phyloP scores from a whole-genome alignment of 2,113 vertebrate species.

The Forbesichthys papilliferus region DNA sequence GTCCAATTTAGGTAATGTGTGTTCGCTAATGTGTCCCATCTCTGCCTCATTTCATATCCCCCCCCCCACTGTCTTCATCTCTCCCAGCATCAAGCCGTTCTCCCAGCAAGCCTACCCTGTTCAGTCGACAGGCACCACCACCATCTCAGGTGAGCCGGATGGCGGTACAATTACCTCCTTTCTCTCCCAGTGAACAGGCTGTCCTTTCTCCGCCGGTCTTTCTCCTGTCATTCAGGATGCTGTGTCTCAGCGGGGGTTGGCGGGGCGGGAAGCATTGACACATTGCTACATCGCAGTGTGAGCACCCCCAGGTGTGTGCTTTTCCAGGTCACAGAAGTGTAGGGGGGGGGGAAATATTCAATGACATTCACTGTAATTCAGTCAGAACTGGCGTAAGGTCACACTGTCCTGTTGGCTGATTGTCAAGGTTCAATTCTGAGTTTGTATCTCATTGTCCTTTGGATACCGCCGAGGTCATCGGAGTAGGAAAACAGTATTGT shows the following conservation, averaged over 20 bases:
- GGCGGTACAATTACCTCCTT: constrained; percentile 37
- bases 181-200: constrained; percentile 30
- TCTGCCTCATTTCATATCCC: background rate
- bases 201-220: background rate
- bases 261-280: constrained; percentile 6
- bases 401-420: too few relatives aligned
- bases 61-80: constrained; percentile 8
- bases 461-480: too few relatives aligned
- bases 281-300: background rate
- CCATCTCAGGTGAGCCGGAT: constrained; percentile 90
- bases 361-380: too few relatives aligned
- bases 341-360: too few relatives aligned
- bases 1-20: background rate
- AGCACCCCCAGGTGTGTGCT: background rate
- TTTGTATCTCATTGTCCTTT: too few relatives aligned
- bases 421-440: too few relatives aligned
- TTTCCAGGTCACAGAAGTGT: background rate
- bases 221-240: constrained; percentile 25
- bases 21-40: background rate
- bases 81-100: constrained; percentile 92
- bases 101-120: constrained; percentile 92
- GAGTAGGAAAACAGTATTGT: too few relatives aligned
- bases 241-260: constrained; percentile 24
- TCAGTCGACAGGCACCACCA: constrained; percentile 90
- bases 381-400: too few relatives aligned